Percentiles rank a stretch among this genome's conserved stretches.
These are phyloP conservation scores for Stichodactyla mertensii DNA, from an alignment of 64 coral and sea anemone species.

Conservation along the genomic window DNA sequence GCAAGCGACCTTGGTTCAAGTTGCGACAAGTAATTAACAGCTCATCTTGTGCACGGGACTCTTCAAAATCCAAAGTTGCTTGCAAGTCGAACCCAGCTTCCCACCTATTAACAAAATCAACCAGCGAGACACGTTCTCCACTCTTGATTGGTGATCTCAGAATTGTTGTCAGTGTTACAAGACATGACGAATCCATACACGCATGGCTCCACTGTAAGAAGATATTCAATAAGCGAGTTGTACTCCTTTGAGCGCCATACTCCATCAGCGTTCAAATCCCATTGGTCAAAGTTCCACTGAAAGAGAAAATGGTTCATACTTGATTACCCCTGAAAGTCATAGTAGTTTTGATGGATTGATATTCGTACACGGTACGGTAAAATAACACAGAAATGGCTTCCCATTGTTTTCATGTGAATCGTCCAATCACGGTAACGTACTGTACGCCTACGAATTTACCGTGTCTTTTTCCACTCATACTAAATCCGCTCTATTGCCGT, in stretches of 20 bases:
- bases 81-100: too few species aligned
- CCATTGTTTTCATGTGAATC: too few species aligned
- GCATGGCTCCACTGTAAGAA: neutral
- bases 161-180: constrained; percentile 4
- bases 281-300: constrained; percentile 16
- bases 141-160: constrained; percentile 21
- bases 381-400: neutral
- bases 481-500: neutral
- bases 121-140: constrained; percentile 3
- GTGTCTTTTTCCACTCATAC: too few species aligned
- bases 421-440: too few species aligned
- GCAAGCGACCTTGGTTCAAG: too few species aligned
- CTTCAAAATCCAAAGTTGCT: too few species aligned
- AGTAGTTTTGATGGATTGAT: neutral
- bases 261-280: neutral
- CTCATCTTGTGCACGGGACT: too few species aligned
- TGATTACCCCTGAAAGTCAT: neutral
- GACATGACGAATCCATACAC: neutral
- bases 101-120: too few species aligned
- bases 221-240: neutral
- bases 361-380: neutral
- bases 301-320: neutral
- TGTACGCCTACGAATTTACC: too few species aligned
- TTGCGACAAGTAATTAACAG: too few species aligned
- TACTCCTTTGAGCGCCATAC: neutral